These are phyloP conservation scores for Agelas oroides DNA, from an alignment of 37 sponge, comb jelly and placozoan species.

Conservation along the genomic window DNA sequence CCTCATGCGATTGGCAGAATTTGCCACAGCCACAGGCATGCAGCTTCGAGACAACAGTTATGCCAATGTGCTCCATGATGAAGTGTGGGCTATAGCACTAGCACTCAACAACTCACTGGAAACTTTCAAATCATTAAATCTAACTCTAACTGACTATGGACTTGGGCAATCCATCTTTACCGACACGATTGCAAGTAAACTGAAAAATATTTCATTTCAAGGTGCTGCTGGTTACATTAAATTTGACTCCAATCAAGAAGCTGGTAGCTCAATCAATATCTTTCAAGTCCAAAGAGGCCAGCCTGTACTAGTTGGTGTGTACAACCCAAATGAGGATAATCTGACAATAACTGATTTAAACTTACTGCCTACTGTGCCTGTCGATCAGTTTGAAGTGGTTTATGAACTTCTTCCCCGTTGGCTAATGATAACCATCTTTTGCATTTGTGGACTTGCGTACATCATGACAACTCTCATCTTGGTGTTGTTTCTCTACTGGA, in stretches of 20 bases:
- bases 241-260: constrained; percentile 4
- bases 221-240: constrained; percentile 38
- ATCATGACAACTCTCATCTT: constrained; percentile 16
- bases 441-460: not conserved
- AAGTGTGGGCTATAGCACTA: constrained; percentile 46
- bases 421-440: not conserved
- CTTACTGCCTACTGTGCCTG: not conserved
- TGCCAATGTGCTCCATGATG: constrained; percentile 33
- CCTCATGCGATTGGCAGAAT: constrained; percentile 1
- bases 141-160: constrained; percentile 1
- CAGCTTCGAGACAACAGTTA: not conserved
- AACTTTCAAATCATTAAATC: not conserved
- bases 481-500: constrained; percentile 11
- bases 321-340: not conserved
- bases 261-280: not conserved
- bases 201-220: constrained; percentile 9
- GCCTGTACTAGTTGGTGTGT: constrained; percentile 5
- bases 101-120: constrained; percentile 52
- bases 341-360: too few species aligned
- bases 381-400: constrained; percentile 3
- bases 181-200: not conserved
- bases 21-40: not conserved
- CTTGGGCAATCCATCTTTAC: not conserved
- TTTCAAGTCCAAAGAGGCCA: constrained; percentile 16
- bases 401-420: not conserved